Conservation (phyloP, 2,797 vertebrate genomes). For the Rhinoraja longicauda region DNA sequence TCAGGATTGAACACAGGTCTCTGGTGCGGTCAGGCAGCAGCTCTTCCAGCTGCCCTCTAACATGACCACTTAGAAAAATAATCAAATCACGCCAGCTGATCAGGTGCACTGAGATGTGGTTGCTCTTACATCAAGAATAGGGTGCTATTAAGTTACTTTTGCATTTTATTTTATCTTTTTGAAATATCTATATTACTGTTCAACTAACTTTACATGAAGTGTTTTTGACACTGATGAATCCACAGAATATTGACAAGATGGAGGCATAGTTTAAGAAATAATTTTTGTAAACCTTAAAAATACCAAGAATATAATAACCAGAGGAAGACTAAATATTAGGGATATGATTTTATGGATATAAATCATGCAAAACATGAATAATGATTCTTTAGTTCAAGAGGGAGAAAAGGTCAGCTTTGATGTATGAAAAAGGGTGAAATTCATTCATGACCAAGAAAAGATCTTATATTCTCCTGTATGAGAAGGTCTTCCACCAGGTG, state of each 20-base stretch:
- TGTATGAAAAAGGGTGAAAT: background rate
- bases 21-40: too few species aligned
- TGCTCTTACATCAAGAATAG: background rate
- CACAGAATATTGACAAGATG: background rate
- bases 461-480: too few species aligned
- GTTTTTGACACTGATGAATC: background rate
- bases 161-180: background rate
- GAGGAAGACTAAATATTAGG: background rate
- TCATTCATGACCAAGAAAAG: too few species aligned
- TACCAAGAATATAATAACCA: background rate
- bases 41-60: too few species aligned
- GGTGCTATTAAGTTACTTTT: background rate
- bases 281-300: background rate
- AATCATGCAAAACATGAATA: background rate
- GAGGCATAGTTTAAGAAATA: background rate
- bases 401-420: background rate
- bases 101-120: background rate
- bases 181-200: conserved; percentile 2
- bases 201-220: background rate
- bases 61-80: background rate
- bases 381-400: background rate
- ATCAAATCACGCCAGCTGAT: background rate
- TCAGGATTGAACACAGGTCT: too few species aligned
- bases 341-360: background rate
- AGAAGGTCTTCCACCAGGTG: too few species aligned